These are phyloP conservation scores for Hedychridium roseum DNA, from an alignment of 2,888 invertebrate species.

Conservation along the genomic window DNA sequence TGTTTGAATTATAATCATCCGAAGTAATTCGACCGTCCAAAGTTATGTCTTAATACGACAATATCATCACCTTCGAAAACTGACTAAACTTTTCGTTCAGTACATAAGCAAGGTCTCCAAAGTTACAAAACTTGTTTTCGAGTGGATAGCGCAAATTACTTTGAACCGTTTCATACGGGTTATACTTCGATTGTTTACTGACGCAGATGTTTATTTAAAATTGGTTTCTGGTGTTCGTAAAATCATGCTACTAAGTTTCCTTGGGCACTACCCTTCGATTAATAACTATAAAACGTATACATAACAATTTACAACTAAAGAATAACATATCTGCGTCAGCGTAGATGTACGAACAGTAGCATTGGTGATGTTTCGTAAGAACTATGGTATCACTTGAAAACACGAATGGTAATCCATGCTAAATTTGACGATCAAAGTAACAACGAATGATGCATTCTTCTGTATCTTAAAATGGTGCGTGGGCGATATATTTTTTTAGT, in stretches of 20 bases:
- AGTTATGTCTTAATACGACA: too few relatives aligned
- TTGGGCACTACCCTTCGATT: conserved; percentile 29
- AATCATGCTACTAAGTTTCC: conserved; percentile 16
- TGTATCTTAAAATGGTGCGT: conserved; percentile 36
- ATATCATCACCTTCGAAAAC: too few relatives aligned
- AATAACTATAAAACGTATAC: conserved; percentile 44
- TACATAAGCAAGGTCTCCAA: too few relatives aligned
- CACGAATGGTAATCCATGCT: conserved; percentile 13
- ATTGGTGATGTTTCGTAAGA: too few relatives aligned
- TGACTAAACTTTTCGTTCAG: too few relatives aligned
- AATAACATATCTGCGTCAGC: conserved; percentile 46
- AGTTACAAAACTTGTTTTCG: too few relatives aligned
- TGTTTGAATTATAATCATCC: too few relatives aligned
- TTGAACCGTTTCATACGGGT: conserved; percentile 46
- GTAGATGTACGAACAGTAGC: conserved; percentile 32
- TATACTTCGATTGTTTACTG: conserved; percentile 21
- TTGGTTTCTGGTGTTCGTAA: conserved; percentile 23
- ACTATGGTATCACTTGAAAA: too few relatives aligned
- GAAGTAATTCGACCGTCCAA: too few relatives aligned
- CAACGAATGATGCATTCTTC: conserved; percentile 19
- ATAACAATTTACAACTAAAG: conserved; percentile 50
- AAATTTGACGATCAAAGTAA: conserved; percentile 23
- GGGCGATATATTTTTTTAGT: conserved; percentile 20
- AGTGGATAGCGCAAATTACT: too few relatives aligned
- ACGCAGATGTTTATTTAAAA: conserved; percentile 12